Evolutionary conservation across 1,140 invertebrate genomes (phyloP).

Genomic region (Scaptomyza montana): DNA sequence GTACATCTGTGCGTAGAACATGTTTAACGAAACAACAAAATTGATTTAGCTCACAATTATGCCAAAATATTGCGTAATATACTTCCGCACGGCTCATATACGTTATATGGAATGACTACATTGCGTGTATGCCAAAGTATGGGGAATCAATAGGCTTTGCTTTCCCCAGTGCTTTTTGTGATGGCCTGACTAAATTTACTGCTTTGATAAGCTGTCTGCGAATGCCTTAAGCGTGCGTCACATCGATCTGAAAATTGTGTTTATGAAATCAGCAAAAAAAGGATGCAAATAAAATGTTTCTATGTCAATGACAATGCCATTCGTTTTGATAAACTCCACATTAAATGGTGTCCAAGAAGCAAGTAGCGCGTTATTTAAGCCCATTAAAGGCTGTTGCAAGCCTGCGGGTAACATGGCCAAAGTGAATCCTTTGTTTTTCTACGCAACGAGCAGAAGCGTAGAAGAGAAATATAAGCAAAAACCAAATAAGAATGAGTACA

Average conservation of each 20-base stretch:
- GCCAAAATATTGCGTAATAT: constrained; percentile 32
- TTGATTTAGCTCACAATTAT: constrained; percentile 40
- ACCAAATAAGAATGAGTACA: not conserved
- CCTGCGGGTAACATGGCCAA: constrained; percentile 9
- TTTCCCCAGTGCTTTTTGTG: constrained; percentile 24
- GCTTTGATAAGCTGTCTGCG: constrained; percentile 53
- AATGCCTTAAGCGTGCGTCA: constrained; percentile 55
- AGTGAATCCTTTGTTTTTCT: constrained; percentile 21
- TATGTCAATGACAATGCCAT: constrained; percentile 69
- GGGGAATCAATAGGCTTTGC: constrained; percentile 27
- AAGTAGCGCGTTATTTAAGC: constrained; percentile 64
- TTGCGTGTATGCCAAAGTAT: constrained; percentile 58
- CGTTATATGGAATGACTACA: constrained; percentile 29
- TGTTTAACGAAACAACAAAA: constrained; percentile 15
- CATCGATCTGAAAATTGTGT: constrained; percentile 48
- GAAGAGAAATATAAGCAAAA: not conserved
- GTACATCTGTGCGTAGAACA: not conserved
- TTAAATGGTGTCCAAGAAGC: constrained; percentile 64
- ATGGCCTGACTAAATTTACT: constrained; percentile 65
- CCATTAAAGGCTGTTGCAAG: constrained; percentile 56
- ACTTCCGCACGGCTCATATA: constrained; percentile 47
- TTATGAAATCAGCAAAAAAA: constrained; percentile 62
- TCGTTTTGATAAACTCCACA: constrained; percentile 69
- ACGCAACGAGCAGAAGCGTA: not conserved
- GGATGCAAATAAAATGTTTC: constrained; percentile 78